phyloP scores from a whole-genome alignment of 2,797 vertebrate genomes.

The Phataginus tricuspis region DNA sequence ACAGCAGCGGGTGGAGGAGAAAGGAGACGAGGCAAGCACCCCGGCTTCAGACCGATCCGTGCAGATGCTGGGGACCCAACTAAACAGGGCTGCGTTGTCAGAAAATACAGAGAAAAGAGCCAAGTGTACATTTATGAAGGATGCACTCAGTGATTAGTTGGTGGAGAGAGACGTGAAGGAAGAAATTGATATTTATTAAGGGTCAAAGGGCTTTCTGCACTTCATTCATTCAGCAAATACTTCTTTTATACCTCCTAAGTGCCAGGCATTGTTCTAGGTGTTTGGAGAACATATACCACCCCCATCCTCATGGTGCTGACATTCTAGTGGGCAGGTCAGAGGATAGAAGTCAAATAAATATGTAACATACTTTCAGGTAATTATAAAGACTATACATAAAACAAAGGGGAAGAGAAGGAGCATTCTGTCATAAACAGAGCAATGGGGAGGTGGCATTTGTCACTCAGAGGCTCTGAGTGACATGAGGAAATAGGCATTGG shows the following conservation, averaged over 20 bases:
- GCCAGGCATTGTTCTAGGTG: not conserved
- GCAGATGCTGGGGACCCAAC: not conserved
- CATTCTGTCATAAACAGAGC: not conserved
- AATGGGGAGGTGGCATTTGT: not conserved
- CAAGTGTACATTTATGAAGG: not conserved
- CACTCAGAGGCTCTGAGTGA: not conserved
- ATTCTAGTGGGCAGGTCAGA: not conserved
- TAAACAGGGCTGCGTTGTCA: not conserved
- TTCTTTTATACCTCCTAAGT: not conserved
- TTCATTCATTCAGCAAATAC: not conserved
- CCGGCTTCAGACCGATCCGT: not conserved
- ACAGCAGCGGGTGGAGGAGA: not conserved
- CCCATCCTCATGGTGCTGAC: not conserved
- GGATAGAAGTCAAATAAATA: not conserved
- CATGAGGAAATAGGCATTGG: not conserved
- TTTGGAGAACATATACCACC: not conserved
- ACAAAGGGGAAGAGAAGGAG: not conserved
- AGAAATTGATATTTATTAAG: not conserved
- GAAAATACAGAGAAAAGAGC: not conserved
- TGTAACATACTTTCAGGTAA: fast-evolving
- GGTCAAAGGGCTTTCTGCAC: not conserved
- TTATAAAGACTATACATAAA: not conserved
- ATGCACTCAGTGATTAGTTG: not conserved
- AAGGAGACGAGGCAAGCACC: not conserved
- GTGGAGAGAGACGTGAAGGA: not conserved